Evolutionary conservation across 2,113 vertebrate species (phyloP).

Genomic region (Chloropsis hardwickii): DNA sequence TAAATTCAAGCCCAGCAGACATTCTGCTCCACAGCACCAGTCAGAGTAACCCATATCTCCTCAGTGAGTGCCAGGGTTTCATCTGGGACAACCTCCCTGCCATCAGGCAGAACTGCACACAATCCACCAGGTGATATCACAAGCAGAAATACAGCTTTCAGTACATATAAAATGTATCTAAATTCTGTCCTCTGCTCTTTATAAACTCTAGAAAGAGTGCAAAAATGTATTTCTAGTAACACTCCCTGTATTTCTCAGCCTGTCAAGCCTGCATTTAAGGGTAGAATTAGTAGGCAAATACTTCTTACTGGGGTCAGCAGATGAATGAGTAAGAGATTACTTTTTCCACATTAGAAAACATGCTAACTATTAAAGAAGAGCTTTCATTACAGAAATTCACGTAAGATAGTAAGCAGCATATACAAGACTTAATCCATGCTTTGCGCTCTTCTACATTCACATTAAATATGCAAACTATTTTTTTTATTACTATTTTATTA

Average conservation of each 20-base stretch:
- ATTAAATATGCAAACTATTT: not conserved
- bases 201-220: not conserved
- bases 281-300: not conserved
- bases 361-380: not conserved
- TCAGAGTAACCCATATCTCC: not conserved
- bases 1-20: not conserved
- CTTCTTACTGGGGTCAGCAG: not conserved
- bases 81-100: not conserved
- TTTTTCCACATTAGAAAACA: not conserved
- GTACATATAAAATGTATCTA: not conserved
- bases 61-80: not conserved
- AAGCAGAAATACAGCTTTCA: not conserved
- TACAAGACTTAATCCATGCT: not conserved
- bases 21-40: not conserved
- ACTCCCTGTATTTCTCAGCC: not conserved
- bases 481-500: not conserved
- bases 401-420: not conserved
- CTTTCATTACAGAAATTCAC: not conserved
- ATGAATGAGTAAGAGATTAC: not conserved
- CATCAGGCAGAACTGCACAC: not conserved
- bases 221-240: not conserved
- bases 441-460: not conserved
- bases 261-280: not conserved
- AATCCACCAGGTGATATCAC: not conserved
- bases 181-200: not conserved